Evolutionary conservation across 2,113 vertebrate genomes (phyloP), one percentile per base, ranked within the genome.

Genomic region (Elephantulus edwardii): DNA sequence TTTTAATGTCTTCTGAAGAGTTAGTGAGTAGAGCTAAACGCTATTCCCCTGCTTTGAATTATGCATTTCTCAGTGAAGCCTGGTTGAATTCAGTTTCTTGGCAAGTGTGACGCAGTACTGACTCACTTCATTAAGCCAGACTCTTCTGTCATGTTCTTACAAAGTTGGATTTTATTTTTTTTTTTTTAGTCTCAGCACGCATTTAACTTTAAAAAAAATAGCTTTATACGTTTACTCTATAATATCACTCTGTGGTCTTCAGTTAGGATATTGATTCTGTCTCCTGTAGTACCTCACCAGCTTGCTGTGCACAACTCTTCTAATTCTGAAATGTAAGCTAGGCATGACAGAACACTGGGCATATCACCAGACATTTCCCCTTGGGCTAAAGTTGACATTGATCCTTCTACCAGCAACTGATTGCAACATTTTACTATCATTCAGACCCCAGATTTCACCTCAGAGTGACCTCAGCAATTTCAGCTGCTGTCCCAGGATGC

Each of bases 401-500:
- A 19, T 68, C 38, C 54, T 30, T 70, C 82, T 33, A 19, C 75
- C 28, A 80, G 50, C 42, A 79, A 14, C n/a, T 38, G n/a, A 54
- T 40, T 0, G 5, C 35, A 66, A 71, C 40, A 40, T 91, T 86
- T 80, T 91, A 48, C 54, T 72, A 71, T 33, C n/a, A 58, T 64
- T 42, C 30, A 40, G 75, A 62, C 64, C 52, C 89, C n/a, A 2
- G 54, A 93, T 79, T 50, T 50, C 48, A 50, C 90, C 70, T 40
- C 54, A 81, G 72, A 86, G 35, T 80, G 70, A 83, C 78, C 79
- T 28, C 20, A 60, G 60, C 79, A 76, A 35, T 87, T n/a, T 70
- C 48, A 68, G 52, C 66, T 42, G 40, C 58, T 92, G 68, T 93
- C 88, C 79, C 71, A 6, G 48, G 52, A 54, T 86, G 58, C 85